phyloP scores from a whole-genome alignment of 2,113 vertebrate species.

The Nesospiza acunhae region DNA sequence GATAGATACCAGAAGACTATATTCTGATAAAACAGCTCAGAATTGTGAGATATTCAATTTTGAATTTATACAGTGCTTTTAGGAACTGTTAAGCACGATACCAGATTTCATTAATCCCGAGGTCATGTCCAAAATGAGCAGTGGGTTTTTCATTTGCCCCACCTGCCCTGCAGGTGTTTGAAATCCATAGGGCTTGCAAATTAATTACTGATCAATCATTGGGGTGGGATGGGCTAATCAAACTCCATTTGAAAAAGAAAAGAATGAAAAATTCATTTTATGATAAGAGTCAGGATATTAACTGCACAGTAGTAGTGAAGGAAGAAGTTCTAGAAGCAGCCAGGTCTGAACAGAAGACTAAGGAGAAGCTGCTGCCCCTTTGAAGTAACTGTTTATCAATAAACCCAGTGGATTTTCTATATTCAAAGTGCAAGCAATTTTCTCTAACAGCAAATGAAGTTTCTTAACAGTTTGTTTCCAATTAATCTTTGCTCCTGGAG shows the following conservation, averaged over 20 bases:
- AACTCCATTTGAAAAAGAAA: not conserved
- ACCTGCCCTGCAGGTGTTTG: slow-evolving; percentile 31
- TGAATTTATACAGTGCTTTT: not conserved
- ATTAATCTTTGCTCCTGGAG: not conserved
- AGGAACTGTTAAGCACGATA: not conserved
- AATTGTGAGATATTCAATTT: not conserved
- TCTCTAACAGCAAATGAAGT: not conserved
- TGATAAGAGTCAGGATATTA: not conserved
- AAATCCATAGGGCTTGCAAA: not conserved
- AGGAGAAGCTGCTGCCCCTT: not conserved
- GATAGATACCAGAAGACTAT: not conserved
- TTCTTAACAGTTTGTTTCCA: not conserved
- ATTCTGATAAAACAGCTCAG: not conserved
- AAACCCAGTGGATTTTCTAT: not conserved
- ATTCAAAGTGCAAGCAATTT: not conserved
- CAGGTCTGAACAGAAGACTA: not conserved
- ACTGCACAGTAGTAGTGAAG: not conserved
- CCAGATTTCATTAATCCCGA: slow-evolving; percentile 5
- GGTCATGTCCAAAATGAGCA: not conserved
- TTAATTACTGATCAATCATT: slow-evolving; percentile 33
- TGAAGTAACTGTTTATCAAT: not conserved
- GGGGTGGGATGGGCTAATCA: slow-evolving; percentile 14
- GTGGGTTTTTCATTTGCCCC: not conserved
- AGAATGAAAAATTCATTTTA: not conserved
- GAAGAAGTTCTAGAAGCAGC: not conserved